phyloP scores from a whole-genome alignment of 2,888 invertebrate genomes.

The Autographa gamma region DNA sequence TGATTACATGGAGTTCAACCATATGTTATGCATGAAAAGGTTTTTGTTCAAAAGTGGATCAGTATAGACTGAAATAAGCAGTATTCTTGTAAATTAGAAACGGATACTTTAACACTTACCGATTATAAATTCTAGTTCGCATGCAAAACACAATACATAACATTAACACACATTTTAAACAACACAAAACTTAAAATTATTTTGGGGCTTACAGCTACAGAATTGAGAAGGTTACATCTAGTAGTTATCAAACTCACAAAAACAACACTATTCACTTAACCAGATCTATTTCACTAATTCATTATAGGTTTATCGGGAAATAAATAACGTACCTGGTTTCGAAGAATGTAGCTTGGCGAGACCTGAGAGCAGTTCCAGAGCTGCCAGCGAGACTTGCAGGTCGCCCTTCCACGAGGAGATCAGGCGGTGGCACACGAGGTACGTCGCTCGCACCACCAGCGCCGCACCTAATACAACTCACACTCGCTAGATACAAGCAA shows the following conservation, averaged over 20 bases:
- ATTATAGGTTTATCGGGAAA: constrained; percentile 1
- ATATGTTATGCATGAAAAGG: too few species aligned
- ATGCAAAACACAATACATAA: constrained; percentile 66
- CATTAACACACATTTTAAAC: background rate
- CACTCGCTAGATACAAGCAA: constrained; percentile 12
- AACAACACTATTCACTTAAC: background rate
- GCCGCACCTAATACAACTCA: constrained; percentile 85
- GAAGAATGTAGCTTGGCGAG: constrained; percentile 96
- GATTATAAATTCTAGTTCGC: constrained; percentile 80
- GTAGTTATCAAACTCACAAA: constrained; percentile 6
- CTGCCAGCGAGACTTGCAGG: constrained; percentile 97
- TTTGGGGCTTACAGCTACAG: background rate
- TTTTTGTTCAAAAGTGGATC: background rate
- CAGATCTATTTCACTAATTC: background rate
- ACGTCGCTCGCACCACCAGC: constrained; percentile 96
- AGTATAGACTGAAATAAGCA: background rate
- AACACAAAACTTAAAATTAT: background rate
- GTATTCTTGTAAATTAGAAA: background rate
- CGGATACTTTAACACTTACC: constrained; percentile 71
- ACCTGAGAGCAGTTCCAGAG: constrained; percentile 96
- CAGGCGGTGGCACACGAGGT: constrained; percentile 97
- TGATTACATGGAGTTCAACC: too few species aligned
- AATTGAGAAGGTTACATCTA: background rate
- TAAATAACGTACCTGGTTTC: constrained; percentile 92
- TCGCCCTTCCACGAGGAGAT: constrained; percentile 99